Evolutionary conservation across 1,140 invertebrate species (phyloP), one percentile per base, ranked within the genome.

Genomic region (Mercenaria mercenaria): DNA sequence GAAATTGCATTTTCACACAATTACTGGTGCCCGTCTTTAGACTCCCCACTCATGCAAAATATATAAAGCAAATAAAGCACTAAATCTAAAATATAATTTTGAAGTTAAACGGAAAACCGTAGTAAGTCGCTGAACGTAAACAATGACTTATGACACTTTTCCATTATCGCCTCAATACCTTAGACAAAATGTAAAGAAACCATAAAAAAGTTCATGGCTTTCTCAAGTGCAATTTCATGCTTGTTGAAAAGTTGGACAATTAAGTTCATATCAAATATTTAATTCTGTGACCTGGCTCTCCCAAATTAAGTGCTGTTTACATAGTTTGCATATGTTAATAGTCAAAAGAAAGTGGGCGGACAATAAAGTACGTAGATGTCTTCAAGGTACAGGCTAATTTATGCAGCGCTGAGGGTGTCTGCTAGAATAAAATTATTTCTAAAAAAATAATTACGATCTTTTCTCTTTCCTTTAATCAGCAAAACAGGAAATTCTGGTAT

Each of bases 251-350:
- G 59, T 20, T 29, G 59, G 59, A 29, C n/a, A 64, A 39, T 72
- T 72, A 72, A 72, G 67, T 72, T 72, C 34, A 72, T 23, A 72
- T 72, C 67, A 72, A 72, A 72, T 72, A 72, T 72, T 72, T 39
- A 72, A 72, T 72, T 72, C 67, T 39, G 34, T 39, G 67, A 39
- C 67, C 32, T 23, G 34, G 29, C 37, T 72, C 67, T 18, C 67
- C 67, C 67, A 37, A 39, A 72, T 72, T 37, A 72, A 72, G 67
- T 72, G 39, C 67, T 15, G 18, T 39, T 72, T 18, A 72, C 15
- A 39, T 39, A 39, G 34, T 39, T 72, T 72, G 20, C 18, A 41
- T 72, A 72, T 11, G 67, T 39, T 20, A 72, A 72, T 72, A 39
- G 15, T 18, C 1, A 23, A 41, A 41, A n/a, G 34, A 72, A 72